Evolutionary conservation across 2,113 vertebrate genomes (phyloP).

Genomic region (Stictonetta naevosa): DNA sequence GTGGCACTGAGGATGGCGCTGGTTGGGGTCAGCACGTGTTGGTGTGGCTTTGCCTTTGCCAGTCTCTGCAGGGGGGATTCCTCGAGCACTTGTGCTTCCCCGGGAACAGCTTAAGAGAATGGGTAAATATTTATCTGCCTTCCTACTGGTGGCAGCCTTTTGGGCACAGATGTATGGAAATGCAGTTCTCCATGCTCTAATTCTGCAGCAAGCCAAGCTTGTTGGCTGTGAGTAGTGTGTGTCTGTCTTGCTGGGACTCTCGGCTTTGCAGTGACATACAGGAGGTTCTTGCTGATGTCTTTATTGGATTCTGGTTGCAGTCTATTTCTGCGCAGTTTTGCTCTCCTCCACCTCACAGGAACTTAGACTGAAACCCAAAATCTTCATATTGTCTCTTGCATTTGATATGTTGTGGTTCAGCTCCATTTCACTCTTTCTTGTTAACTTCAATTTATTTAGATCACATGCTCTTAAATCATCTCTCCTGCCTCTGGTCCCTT

Average conservation of each 20-base stretch:
- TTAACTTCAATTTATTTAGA: not conserved
- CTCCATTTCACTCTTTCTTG: not conserved
- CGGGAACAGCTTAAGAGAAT: not conserved
- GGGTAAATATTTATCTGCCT: not conserved
- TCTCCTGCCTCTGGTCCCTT: not conserved
- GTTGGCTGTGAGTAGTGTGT: not conserved
- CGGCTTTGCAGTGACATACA: not conserved
- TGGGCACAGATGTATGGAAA: not conserved
- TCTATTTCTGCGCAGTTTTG: not conserved
- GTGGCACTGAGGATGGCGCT: not conserved
- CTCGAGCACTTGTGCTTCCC: fast-evolving
- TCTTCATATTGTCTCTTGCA: not conserved
- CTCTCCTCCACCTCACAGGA: not conserved
- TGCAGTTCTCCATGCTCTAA: not conserved
- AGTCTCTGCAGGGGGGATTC: not conserved
- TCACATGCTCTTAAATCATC: not conserved
- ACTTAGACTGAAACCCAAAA: not conserved
- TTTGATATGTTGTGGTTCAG: not conserved
- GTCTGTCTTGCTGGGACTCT: not conserved
- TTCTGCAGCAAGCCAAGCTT: not conserved
- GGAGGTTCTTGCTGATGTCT: not conserved
- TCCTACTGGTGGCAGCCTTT: not conserved
- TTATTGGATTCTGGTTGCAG: too few relatives aligned
- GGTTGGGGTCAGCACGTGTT: not conserved
- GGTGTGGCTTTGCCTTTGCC: not conserved